Percentiles rank a stretch among this genome's conserved stretches.
Evolutionary conservation across 2,888 invertebrate genomes (phyloP).

Genomic region (Epinotia ramella): DNA sequence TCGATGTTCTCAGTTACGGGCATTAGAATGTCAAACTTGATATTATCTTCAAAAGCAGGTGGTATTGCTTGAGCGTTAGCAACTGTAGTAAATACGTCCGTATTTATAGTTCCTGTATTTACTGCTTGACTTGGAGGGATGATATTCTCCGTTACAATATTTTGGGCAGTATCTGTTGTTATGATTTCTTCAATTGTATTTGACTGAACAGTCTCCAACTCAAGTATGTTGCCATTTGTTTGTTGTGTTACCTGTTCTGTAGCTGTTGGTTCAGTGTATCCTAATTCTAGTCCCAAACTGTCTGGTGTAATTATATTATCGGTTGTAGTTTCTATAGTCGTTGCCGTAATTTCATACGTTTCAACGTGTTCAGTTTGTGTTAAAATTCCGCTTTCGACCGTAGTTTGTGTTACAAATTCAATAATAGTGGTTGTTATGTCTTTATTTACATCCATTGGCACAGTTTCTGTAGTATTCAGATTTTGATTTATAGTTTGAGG

Average conservation of each 20-base stretch:
- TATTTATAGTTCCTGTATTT: background rate
- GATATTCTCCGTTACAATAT: background rate
- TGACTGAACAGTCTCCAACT: background rate
- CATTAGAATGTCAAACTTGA: background rate
- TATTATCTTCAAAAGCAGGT: background rate
- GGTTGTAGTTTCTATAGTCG: conserved; percentile 1
- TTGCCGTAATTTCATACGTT: background rate
- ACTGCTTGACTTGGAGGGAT: background rate
- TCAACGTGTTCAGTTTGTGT: background rate
- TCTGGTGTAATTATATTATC: background rate
- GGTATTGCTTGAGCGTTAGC: background rate
- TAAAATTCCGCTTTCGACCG: background rate
- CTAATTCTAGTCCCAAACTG: background rate
- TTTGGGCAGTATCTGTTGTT: background rate
- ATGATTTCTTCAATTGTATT: background rate
- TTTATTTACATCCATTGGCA: background rate
- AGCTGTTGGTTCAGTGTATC: background rate
- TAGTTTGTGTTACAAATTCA: conserved; percentile 1
- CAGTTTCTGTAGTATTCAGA: background rate
- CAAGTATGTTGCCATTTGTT: background rate
- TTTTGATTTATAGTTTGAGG: background rate
- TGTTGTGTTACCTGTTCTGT: conserved; percentile 2
- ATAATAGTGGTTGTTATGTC: background rate
- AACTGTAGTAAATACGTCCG: background rate
- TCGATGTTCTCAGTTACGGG: background rate